Conservation (phyloP, 2,797 vertebrate genomes). For the Enteromius anoplus region DNA sequence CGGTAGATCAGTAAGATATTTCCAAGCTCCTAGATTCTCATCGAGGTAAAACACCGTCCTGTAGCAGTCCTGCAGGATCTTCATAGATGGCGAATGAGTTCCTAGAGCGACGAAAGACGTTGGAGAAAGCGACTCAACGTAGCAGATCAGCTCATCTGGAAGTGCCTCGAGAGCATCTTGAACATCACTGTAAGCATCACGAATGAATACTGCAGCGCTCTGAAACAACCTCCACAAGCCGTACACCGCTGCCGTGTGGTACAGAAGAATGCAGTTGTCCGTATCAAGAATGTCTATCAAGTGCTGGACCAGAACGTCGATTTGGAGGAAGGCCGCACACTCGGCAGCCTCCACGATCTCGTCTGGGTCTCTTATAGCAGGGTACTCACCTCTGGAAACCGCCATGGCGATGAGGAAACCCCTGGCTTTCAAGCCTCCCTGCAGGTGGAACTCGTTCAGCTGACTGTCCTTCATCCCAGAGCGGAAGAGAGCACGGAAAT, state of each 20-base stretch:
- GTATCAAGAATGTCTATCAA: constrained; percentile 86
- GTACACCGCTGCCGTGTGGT: constrained; percentile 83
- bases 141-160: constrained; percentile 79
- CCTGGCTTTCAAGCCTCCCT: constrained; percentile 76
- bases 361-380: constrained; percentile 77
- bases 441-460: constrained; percentile 82
- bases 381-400: constrained; percentile 83
- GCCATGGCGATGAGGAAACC: constrained; percentile 85
- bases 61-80: constrained; percentile 85
- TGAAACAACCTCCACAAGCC: constrained; percentile 83
- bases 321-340: constrained; percentile 92
- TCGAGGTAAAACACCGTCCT: constrained; percentile 90
- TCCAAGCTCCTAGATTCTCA: constrained; percentile 86
- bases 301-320: constrained; percentile 77
- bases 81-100: constrained; percentile 86
- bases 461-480: constrained; percentile 91
- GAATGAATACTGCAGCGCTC: constrained; percentile 82
- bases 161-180: constrained; percentile 74
- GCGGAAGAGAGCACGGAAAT: constrained; percentile 91
- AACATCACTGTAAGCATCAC: constrained; percentile 82
- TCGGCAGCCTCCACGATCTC: constrained; percentile 88
- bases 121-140: constrained; percentile 81
- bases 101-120: constrained; percentile 86
- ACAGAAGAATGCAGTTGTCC: constrained; percentile 89
- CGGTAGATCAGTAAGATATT: constrained; percentile 87